Conservation (phyloP, 2,888 invertebrate species). For the Diaperis boleti region DNA sequence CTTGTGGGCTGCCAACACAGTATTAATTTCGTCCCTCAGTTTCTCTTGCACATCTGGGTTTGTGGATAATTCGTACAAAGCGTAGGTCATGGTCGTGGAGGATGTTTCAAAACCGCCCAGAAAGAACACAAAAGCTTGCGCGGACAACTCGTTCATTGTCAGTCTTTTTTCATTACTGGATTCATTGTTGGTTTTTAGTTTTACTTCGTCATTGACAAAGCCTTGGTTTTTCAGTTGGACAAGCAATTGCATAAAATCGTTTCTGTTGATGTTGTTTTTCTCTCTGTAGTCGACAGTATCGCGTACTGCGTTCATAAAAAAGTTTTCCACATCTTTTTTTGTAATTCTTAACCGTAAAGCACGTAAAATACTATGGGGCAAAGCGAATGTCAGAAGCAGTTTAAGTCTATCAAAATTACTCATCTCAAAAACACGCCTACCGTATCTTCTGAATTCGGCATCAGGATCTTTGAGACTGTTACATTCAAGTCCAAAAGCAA, state of each 20-base stretch:
- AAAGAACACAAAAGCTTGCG: constrained; percentile 49
- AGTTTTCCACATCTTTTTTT: constrained; percentile 33
- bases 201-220: constrained; percentile 24
- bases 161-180: constrained; percentile 17
- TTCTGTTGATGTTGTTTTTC: constrained; percentile 58
- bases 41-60: constrained; percentile 50
- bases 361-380: no score
- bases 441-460: constrained; percentile 64
- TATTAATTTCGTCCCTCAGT: constrained; percentile 47
- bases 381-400: background rate
- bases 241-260: constrained; percentile 67
- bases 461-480: constrained; percentile 68
- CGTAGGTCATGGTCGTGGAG: constrained; percentile 51
- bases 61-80: constrained; percentile 48
- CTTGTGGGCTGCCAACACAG: constrained; percentile 44
- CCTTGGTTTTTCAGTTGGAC: constrained; percentile 61
- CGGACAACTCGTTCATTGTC: constrained; percentile 38
- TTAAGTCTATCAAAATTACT: background rate
- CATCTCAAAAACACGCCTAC: constrained; percentile 45
- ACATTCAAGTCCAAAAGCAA: constrained; percentile 72
- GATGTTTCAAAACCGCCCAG: constrained; percentile 55
- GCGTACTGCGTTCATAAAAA: constrained; percentile 54
- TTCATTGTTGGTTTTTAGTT: constrained; percentile 21
- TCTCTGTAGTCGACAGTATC: constrained; percentile 63
- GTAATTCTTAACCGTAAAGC: constrained; percentile 32